phyloP scores from a whole-genome alignment of 2,113 vertebrate genomes.

The Syrmaticus mikado region DNA sequence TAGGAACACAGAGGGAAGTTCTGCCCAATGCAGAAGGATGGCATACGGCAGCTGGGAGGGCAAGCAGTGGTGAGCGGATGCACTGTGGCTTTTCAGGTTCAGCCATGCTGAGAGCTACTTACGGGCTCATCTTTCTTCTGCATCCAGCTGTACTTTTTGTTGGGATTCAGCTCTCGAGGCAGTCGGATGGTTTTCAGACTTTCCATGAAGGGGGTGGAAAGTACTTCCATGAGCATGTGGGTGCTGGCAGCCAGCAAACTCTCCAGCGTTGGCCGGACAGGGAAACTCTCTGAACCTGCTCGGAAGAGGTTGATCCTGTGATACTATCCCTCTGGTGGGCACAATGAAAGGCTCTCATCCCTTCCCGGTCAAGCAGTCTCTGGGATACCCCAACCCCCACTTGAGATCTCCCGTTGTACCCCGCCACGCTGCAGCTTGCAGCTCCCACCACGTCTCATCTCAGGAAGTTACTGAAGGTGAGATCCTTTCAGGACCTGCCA shows the following conservation, averaged over 20 bases:
- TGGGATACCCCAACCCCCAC: neutral
- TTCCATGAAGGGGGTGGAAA: conserved; percentile 83
- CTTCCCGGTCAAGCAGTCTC: neutral
- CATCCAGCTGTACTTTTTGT: conserved; percentile 99
- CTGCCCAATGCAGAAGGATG: neutral
- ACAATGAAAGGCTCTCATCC: neutral
- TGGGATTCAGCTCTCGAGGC: conserved; percentile 89
- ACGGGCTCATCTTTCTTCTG: conserved; percentile 94
- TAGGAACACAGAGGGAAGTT: neutral
- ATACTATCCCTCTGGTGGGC: neutral
- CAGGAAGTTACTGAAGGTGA: conserved; percentile 66
- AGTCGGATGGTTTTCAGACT: conserved; percentile 87
- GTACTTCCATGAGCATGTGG: conserved; percentile 92
- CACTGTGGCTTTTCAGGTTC: neutral
- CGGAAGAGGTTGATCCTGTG: neutral
- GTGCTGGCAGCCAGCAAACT: conserved; percentile 91
- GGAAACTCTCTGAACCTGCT: conserved; percentile 70
- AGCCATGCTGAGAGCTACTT: conserved; percentile 42
- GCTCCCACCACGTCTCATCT: conserved; percentile 11
- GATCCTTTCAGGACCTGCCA: conserved; percentile 59
- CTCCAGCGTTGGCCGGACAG: conserved; percentile 84
- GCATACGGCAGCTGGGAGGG: neutral
- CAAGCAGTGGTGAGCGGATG: neutral
- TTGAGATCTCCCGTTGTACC: neutral
- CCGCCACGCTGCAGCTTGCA: neutral